Conservation (phyloP, 1,140 invertebrate genomes). For the Neodiprion virginianus region DNA sequence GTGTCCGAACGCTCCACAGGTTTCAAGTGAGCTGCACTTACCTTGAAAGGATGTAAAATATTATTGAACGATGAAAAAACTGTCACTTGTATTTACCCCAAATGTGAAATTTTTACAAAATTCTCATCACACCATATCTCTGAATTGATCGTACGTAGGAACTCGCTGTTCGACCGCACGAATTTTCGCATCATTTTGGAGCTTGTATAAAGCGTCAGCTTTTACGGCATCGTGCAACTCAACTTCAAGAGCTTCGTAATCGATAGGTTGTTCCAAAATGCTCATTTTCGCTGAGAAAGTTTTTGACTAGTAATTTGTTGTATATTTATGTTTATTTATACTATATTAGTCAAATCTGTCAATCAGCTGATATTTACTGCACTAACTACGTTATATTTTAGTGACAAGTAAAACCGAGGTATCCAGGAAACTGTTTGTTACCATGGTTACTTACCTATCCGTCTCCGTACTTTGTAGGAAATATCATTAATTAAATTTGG, state of each 20-base stretch:
- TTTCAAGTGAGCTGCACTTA: conserved; percentile 55
- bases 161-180: conserved; percentile 64
- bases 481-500: background rate
- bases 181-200: conserved; percentile 69
- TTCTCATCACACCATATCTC: conserved; percentile 49
- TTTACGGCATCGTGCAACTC: conserved; percentile 55
- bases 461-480: background rate
- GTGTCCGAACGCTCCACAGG: conserved; percentile 39
- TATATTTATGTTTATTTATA: background rate
- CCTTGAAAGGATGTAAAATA: conserved; percentile 35
- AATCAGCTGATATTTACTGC: background rate
- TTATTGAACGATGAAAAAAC: conserved; percentile 6
- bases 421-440: background rate
- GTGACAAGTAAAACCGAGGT: background rate
- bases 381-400: background rate
- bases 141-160: conserved; percentile 67
- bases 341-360: background rate
- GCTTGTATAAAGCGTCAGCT: conserved; percentile 62
- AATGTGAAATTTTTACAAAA: conserved; percentile 10
- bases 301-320: background rate
- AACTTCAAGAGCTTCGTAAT: conserved; percentile 51
- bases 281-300: conserved; percentile 35
- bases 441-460: background rate
- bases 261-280: conserved; percentile 40
- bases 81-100: conserved; percentile 5